Evolutionary conservation across 1,140 invertebrate genomes (phyloP).

Genomic region (Eufriesea mexicana): DNA sequence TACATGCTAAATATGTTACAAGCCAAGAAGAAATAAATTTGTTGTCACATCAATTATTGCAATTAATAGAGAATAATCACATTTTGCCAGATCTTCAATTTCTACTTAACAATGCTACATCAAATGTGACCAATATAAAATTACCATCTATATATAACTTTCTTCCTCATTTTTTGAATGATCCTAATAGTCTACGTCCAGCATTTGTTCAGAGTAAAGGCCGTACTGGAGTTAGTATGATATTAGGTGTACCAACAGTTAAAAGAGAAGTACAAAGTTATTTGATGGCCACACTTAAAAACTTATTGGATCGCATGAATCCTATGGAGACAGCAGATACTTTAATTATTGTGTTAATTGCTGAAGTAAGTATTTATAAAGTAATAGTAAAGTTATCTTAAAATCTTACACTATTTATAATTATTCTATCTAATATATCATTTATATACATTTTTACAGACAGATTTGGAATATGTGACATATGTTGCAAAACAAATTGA

Average conservation of each 20-base stretch:
- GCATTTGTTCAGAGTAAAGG: slow-evolving; percentile 90
- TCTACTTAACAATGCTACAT: slow-evolving; percentile 74
- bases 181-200: slow-evolving; percentile 90
- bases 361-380: slow-evolving; percentile 86
- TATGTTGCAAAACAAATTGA: slow-evolving; percentile 89
- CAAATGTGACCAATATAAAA: slow-evolving; percentile 78
- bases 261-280: slow-evolving; percentile 94
- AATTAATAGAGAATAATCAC: slow-evolving; percentile 75
- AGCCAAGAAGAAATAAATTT: slow-evolving; percentile 82
- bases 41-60: slow-evolving; percentile 76
- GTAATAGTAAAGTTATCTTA: background rate
- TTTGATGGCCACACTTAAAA: slow-evolving; percentile 93
- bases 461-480: slow-evolving; percentile 87
- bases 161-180: slow-evolving; percentile 92
- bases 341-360: slow-evolving; percentile 95
- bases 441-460: slow-evolving; percentile 79
- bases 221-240: slow-evolving; percentile 89
- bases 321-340: slow-evolving; percentile 89
- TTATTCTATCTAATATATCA: slow-evolving; percentile 50
- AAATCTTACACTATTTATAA: slow-evolving; percentile 7
- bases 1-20: slow-evolving; percentile 83
- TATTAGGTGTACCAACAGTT: slow-evolving; percentile 95
- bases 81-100: slow-evolving; percentile 78
- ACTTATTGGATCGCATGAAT: slow-evolving; percentile 91
- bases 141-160: slow-evolving; percentile 93